Base-by-base conservation (phyloP, 2,888 invertebrate species). In the Oscheius sp. region DNA sequence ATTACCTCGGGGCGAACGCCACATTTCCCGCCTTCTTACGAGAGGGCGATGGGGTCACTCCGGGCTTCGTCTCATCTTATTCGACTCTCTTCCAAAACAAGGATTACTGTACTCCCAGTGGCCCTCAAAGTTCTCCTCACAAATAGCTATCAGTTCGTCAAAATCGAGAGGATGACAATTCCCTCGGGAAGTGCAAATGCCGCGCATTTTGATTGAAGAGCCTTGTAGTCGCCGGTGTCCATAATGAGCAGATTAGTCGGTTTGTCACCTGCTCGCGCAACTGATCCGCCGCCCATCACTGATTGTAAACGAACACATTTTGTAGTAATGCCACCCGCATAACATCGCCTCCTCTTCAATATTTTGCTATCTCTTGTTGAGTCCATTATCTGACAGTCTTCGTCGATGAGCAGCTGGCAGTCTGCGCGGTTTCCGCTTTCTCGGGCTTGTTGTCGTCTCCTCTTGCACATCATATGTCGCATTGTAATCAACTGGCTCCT, bases 401-500 rank as follows among this genome's bases (percentile, higher is more conserved):
- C 27, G 6, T 66, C 52, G 52, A 16, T 9, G 27, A 52, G 52
- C 66, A 66, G 66, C 66, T 66, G 66, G 63, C 66, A 18, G 29
- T 52, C 25, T 21, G 61, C 61, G 61, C 49, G 66, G 66, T 66
- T 66, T 66, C 66, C 66, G 49, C 66, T 66, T 66, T 66, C 66
- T 63, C 63, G 41, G 23, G 66, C 49, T 52, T 66, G 52, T 66
- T 66, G 66, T 66, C 27, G n/a, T 49, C 66, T 66, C 66, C n/a
- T 63, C 63, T 63, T 63, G 66, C 52, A 66, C 66, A 66, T 66
- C 66, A 66, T 66, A 66, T 66, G 66, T 66, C 66, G 66, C 66
- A 66, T 64, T 64, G 64, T 64, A 64, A 66, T 66, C 66, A 66
- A 66, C 66, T 66, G 66, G n/a, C n/a, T n/a, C 46, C 46, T 13